Evolutionary conservation across 2,113 vertebrate genomes (phyloP).

Genomic region (Bostrychus sinensis): DNA sequence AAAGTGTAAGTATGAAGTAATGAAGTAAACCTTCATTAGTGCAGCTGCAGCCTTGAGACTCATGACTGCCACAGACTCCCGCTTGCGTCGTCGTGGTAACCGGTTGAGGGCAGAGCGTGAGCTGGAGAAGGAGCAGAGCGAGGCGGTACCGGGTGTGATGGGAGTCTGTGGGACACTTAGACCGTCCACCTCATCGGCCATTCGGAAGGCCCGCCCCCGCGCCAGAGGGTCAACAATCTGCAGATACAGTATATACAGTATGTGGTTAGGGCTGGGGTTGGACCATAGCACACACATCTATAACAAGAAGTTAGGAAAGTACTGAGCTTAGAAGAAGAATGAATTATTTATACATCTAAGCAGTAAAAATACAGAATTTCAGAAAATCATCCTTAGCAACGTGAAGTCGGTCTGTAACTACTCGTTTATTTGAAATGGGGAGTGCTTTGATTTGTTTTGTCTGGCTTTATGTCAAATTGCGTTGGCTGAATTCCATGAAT

Average conservation of each 20-base stretch:
- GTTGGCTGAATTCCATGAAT: no score
- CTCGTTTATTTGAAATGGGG: no score
- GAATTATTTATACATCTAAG: no score
- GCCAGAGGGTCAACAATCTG: constrained; percentile 96
- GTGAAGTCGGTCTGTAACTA: no score
- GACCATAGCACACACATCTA: no score
- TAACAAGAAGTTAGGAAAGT: no score
- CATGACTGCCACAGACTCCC: constrained; percentile 97
- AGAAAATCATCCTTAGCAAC: no score
- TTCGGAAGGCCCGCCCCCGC: constrained; percentile 91
- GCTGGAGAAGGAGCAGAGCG: constrained; percentile 96
- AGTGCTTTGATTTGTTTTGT: no score
- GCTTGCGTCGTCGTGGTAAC: constrained; percentile 89
- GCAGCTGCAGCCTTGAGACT: constrained; percentile 93
- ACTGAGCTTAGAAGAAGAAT: no score
- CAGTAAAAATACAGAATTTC: no score
- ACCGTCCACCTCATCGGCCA: constrained; percentile 88
- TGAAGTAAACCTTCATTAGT: constrained; percentile 88
- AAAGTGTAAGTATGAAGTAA: no score
- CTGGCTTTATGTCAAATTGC: no score
- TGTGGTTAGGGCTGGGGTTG: not conserved
- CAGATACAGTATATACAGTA: constrained; percentile 17
- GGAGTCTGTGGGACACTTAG: constrained; percentile 88
- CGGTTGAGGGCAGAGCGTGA: constrained; percentile 91
- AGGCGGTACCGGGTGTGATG: constrained; percentile 87